A percentile compares a stretch with the other conserved stretches of the same genome.
Conservation (phyloP, 2,113 vertebrate genomes). For the Tyto alba region DNA sequence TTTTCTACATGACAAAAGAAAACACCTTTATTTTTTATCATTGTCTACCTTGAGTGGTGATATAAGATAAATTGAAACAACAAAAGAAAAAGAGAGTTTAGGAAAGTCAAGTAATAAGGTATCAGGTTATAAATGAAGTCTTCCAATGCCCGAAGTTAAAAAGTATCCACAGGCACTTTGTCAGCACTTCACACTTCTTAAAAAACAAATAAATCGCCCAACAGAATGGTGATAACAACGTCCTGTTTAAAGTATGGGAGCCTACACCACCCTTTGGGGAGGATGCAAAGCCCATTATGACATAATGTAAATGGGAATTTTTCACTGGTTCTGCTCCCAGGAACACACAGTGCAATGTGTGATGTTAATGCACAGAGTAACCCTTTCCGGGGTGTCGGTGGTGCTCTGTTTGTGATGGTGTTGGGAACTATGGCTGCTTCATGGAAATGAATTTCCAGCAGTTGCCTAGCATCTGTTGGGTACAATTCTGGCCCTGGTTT, state of each 20-base stretch:
- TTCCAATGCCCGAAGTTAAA: background rate
- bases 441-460: background rate
- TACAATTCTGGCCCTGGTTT: background rate
- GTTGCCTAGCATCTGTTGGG: background rate
- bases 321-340: background rate
- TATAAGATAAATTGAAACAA: slow-evolving; percentile 55
- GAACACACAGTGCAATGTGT: background rate
- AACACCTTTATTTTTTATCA: slow-evolving; percentile 66
- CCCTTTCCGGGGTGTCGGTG: background rate
- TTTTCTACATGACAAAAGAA: slow-evolving; percentile 62
- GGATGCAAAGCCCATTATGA: background rate
- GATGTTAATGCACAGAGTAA: background rate
- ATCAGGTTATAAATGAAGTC: slow-evolving; percentile 30
- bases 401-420: background rate
- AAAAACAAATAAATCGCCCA: background rate
- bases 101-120: slow-evolving; percentile 48
- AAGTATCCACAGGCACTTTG: slow-evolving; percentile 1
- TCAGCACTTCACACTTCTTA: background rate
- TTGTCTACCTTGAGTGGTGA: slow-evolving; percentile 52
- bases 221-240: fast-evolving
- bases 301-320: background rate
- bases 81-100: slow-evolving; percentile 52
- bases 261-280: background rate
- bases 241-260: background rate
- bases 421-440: background rate